A percentile compares a stretch with the other conserved stretches of the same genome.
Evolutionary conservation across 2,113 vertebrate genomes (phyloP).

Genomic region (Numenius arquata): DNA sequence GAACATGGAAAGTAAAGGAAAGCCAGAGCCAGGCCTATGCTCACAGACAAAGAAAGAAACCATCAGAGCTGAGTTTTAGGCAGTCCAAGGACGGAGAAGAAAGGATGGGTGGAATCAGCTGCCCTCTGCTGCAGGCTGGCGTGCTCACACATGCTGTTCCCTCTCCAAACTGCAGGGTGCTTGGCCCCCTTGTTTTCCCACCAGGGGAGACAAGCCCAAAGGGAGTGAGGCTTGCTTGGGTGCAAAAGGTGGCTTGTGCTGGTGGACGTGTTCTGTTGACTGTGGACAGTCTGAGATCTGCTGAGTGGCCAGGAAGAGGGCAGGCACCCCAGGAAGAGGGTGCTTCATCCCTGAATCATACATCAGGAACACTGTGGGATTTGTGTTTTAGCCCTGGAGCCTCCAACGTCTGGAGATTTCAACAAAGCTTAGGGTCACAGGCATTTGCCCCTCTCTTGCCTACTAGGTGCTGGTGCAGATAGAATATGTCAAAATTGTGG

Average conservation of each 20-base stretch:
- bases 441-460: not conserved
- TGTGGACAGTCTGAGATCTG: not conserved
- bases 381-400: not conserved
- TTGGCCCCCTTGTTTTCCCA: not conserved
- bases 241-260: not conserved
- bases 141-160: not conserved
- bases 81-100: not conserved
- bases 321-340: not conserved
- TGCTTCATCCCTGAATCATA: not conserved
- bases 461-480: rapidly evolving
- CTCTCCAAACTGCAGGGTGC: not conserved
- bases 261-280: not conserved
- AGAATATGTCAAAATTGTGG: not conserved
- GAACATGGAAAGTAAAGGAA: not conserved
- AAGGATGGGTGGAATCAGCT: not conserved
- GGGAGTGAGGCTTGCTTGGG: not conserved
- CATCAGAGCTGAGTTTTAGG: not conserved
- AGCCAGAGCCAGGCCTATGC: not conserved
- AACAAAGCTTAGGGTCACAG: not conserved
- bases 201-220: not conserved
- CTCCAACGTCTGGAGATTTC: not conserved
- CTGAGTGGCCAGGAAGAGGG: not conserved
- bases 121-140: not conserved
- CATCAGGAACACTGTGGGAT: not conserved
- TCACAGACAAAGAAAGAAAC: not conserved